A percentile compares a stretch with the other conserved stretches of the same genome.
These are phyloP conservation scores for Scytalopus superciliaris DNA, from an alignment of 2,113 vertebrate genomes.

Conservation along the genomic window DNA sequence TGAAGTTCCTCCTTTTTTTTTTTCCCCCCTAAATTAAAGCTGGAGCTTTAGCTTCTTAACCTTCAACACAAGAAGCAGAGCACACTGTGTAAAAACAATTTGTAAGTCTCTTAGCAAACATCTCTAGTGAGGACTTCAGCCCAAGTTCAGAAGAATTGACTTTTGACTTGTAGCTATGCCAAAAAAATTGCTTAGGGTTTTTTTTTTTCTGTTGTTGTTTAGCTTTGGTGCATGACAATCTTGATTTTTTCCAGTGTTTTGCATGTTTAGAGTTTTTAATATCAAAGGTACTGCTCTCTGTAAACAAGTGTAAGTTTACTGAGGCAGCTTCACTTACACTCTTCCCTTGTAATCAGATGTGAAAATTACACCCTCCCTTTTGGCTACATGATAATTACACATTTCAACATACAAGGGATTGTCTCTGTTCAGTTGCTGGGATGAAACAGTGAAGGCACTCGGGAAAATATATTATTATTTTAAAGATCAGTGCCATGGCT, in stretches of 20 bases:
- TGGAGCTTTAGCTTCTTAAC: conserved; percentile 11
- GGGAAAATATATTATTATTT: conserved; percentile 79
- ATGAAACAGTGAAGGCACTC: conserved; percentile 71
- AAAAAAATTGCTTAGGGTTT: conserved; percentile 53
- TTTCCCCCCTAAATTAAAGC: background rate
- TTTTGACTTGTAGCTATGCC: conserved; percentile 52
- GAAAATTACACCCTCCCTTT: conserved; percentile 92
- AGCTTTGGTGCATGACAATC: conserved; percentile 36
- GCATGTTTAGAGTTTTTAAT: conserved; percentile 75
- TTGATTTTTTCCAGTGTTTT: conserved; percentile 62
- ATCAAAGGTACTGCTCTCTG: conserved; percentile 82
- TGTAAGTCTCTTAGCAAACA: conserved; percentile 35
- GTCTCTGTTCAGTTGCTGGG: conserved; percentile 82
- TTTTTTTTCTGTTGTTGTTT: background rate
- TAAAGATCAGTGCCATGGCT: conserved; percentile 73
- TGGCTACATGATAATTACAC: conserved; percentile 92
- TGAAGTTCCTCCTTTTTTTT: conserved; percentile 5
- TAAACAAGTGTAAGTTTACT: conserved; percentile 82
- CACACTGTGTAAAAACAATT: conserved; percentile 31
- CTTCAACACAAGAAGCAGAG: background rate
- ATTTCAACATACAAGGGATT: conserved; percentile 83
- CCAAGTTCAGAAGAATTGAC: conserved; percentile 46
- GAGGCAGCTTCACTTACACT: conserved; percentile 79
- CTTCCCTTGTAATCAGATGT: conserved; percentile 92
- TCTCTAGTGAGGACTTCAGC: conserved; percentile 21